Evolutionary conservation across 1,140 invertebrate species (phyloP), one percentile per base, ranked within the genome.

Genomic region (Drosophila subobscura): DNA sequence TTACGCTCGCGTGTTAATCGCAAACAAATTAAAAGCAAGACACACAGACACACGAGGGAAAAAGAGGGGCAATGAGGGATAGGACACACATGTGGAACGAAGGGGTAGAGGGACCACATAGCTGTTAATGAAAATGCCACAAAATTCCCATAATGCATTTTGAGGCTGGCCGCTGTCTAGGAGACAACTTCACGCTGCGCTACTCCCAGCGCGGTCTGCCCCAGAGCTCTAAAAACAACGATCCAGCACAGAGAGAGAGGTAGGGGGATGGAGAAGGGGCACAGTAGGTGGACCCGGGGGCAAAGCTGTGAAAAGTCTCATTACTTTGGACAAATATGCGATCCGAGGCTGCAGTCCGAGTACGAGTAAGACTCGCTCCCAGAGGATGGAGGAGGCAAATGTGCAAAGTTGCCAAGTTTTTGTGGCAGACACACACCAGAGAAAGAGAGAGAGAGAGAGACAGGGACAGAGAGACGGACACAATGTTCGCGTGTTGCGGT

Each of bases 71-170:
- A 45, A 27, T 10, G 6, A 29, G 33, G 47, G 42, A 22, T 41
- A 41, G 60, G 29, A 33, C 12, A 67, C 56, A 50, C 49, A 61
- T 37, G 23, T 6, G 49, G 56, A 22, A 12, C 16, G 44, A 29
- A 7, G 8, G 8, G 33, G 10, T 10, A 10, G 33, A 10, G 33
- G 3, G 2, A 37, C 29, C 33, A 37, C 33, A 37, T 10, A 79
- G 66, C 83, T 88, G 83, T 89, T 88, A 88, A 88, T 88, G 85
- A 89, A 89, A 88, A 88, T 88, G 83, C 83, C 83, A 88, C 83
- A 88, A 88, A 88, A 88, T 88, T 88, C 83, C 83, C 83, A 88
- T 89, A 88, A 79, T 88, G 84, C 79, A 88, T 88, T 88, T 66
- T 70, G 49, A 66, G 65, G 58, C 57, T 49, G 64, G 53, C 23